Evolutionary conservation across 2,113 vertebrate genomes (phyloP), one percentile per base, ranked within the genome.

Genomic region (Gallinago media): DNA sequence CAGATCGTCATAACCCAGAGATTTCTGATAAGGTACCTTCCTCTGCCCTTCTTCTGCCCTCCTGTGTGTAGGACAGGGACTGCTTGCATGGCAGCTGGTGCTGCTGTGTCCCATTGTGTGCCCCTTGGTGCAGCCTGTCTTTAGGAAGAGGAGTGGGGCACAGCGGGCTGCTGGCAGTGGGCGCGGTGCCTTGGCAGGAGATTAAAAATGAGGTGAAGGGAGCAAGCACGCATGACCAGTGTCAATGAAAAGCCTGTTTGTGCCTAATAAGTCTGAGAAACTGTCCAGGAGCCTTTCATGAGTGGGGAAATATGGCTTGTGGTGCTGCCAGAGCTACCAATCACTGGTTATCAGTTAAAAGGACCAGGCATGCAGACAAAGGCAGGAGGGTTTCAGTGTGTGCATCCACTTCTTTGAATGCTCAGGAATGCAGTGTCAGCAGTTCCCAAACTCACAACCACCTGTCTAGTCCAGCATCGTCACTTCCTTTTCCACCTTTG

Each of bases 201-300:
- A 59, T 79, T 78, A 63, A 70, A 46, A 72, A 88, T 27, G 89
- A 62, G 55, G 32, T 63, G 83, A 46, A 83, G 65, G 78, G 90
- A 93, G 72, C 72, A 78, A 81, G 52, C 92, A 94, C 1, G 89
- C 95, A 67, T 90, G 96, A 90, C 52, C 88, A 82, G 46, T 85
- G 55, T 56, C 6, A 4, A n/a, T 90, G 88, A 95, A 96, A 95
- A 93, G 79, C 85, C 77, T 6, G 3, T 93, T 92, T 95, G 88
- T 97, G 94, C 76, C 68, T 93, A 88, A 71, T 77, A 74, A 81
- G 71, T 71, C 79, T 93, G 92, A 94, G 90, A 78, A 90, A 7
- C 47, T 29, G 83, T 10, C 29, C 76, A 67, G 56, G 65, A 94
- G 52, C 52, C 73, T 92, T 50, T 89, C 88, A 68, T 86, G 88